Percentiles rank a stretch among this genome's conserved stretches.
Evolutionary conservation across 2,888 invertebrate species (phyloP).

Genomic region (Erannis defoliaria): DNA sequence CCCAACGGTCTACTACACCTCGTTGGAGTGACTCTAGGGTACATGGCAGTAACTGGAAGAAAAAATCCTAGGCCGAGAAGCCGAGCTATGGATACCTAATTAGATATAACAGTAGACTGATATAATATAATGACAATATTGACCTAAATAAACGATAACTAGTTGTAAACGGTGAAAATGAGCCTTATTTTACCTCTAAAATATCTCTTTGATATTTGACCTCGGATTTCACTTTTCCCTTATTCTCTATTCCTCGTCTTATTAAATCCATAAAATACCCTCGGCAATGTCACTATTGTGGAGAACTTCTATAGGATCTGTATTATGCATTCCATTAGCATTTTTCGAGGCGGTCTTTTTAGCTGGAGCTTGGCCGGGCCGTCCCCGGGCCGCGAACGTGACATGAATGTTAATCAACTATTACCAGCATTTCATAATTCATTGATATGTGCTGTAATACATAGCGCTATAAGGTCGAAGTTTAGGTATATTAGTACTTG

Average conservation of each 20-base stretch:
- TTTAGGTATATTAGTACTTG: neutral
- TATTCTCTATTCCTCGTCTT: slow-evolving; percentile 16
- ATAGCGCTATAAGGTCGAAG: neutral
- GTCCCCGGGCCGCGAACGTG: slow-evolving; percentile 44
- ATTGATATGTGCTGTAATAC: slow-evolving; percentile 48
- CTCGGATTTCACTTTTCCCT: slow-evolving; percentile 1
- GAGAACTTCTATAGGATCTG: slow-evolving; percentile 40
- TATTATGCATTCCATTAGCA: slow-evolving; percentile 59
- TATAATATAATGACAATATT: no score
- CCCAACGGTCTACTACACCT: no score
- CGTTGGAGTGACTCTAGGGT: no score
- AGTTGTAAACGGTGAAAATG: no score
- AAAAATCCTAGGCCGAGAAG: no score
- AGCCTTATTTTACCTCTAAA: neutral
- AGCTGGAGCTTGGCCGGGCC: slow-evolving; percentile 36
- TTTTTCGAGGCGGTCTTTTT: slow-evolving; percentile 52
- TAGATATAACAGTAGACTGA: no score
- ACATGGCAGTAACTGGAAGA: no score
- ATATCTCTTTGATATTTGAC: neutral
- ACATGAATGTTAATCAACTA: slow-evolving; percentile 52
- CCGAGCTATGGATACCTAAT: no score
- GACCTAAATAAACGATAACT: no score
- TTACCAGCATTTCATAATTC: slow-evolving; percentile 50
- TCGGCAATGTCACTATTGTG: slow-evolving; percentile 36
- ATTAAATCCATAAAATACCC: slow-evolving; percentile 35